Base-by-base conservation (phyloP, 2,113 vertebrate genomes). In the Neotoma lepida region DNA sequence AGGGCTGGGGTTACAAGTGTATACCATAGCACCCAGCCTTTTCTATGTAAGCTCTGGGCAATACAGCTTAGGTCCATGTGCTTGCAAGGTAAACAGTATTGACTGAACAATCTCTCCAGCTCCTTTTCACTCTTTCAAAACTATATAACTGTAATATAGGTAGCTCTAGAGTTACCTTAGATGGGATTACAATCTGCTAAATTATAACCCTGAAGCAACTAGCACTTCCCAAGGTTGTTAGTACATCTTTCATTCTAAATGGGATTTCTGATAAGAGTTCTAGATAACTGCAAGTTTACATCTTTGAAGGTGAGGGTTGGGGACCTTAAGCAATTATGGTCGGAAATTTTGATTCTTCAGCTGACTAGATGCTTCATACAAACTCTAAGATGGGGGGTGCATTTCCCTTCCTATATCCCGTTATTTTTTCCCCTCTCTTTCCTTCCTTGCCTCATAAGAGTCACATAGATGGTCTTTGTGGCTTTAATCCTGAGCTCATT, bases 391-490 rank as follows among this genome's bases (percentile, higher is more conserved):
- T 30, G 28, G 30, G 14, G 2, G 39, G 14, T 6, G 14, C 14
- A 30, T 84, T 63, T 81, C 51, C 2, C 7, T 84, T 61, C 14
- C 24, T 41, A 18, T 30, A 63, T 41, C n/a, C 22, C 39, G 24
- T 18, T 84, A 63, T 9, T 41, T 61, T 63, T 12, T 3, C 51
- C 28, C 58, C 9, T 33, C 1, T 30, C 28, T 85, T 44, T 46
- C 8, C 1, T 17, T 39, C 2, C 41, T 39, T 33, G 41, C 15
- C 28, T 46, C 8, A 3, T 0, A 70, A 70, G 71, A 68, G 10
- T 54, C 15, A 46, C 20, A 0, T 39, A 35, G 12, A 24, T 26
- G 10, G 0, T 2, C 3, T 80, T 54, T 10, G 4, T 61, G 30
- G 1, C 8, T 22, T 64, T 4, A 4, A 74, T 3, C 18, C 26